Percentiles rank a stretch among this genome's conserved stretches.
phyloP scores from a whole-genome alignment of 1,140 invertebrate genomes.

The Procambarus virginalis region DNA sequence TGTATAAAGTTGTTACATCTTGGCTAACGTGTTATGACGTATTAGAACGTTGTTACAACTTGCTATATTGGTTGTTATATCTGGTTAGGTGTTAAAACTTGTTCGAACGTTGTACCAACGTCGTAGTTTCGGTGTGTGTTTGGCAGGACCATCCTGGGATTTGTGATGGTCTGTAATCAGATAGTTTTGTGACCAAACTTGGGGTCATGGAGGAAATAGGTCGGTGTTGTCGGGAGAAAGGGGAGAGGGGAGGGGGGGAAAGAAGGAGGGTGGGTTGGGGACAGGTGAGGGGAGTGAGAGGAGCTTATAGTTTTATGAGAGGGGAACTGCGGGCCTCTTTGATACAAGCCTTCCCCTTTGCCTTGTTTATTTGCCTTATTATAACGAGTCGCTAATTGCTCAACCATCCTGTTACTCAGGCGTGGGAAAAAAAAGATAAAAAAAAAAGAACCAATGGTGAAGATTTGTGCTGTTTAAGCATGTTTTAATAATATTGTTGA shows the following conservation, averaged over 20 bases:
- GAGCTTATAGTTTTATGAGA: not conserved
- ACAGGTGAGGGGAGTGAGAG: not conserved
- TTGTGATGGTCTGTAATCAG: too few species aligned
- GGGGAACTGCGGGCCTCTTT: slow-evolving; percentile 30
- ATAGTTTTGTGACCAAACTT: too few species aligned
- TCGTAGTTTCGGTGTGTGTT: too few species aligned
- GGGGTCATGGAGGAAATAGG: not conserved
- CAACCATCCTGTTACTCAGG: slow-evolving; percentile 44
- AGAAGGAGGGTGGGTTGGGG: not conserved
- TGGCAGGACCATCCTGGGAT: too few species aligned
- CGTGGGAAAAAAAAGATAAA: slow-evolving; percentile 32
- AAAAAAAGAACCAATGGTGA: not conserved
- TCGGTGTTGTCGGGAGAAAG: not conserved
- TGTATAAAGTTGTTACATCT: too few species aligned
- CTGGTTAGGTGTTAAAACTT: too few species aligned
- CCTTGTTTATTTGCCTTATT: slow-evolving; percentile 60
- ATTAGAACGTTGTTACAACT: too few species aligned
- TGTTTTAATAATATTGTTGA: not conserved
- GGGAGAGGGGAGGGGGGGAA: not conserved
- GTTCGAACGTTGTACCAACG: too few species aligned
- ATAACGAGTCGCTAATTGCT: slow-evolving; percentile 65
- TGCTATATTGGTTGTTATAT: too few species aligned
- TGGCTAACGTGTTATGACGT: too few species aligned
- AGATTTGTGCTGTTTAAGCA: slow-evolving; percentile 38
- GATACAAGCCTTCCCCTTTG: slow-evolving; percentile 41